Evolutionary conservation across 2,113 vertebrate genomes (phyloP), one percentile per base, ranked within the genome.

Genomic region (Nerophis ophidion): DNA sequence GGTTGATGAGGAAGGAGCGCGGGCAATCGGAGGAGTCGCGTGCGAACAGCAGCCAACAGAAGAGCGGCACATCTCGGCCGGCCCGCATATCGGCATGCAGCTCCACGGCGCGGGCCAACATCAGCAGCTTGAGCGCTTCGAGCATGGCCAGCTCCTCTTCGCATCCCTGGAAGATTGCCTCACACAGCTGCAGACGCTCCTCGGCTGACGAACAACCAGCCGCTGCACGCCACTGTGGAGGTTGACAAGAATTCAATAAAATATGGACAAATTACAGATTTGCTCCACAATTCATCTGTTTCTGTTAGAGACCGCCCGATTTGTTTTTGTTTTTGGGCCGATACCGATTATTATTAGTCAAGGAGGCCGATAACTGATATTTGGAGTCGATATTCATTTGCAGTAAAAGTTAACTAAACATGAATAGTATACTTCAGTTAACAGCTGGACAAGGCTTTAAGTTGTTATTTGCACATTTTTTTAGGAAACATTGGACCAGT

Each of bases 1-100:
- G 95, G 88, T 98, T 99, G 61, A 74, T 85, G 78, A 99, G 91
- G 81, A 99, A 89, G 78, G 92, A 91, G 35, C 77, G 86, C 1
- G 96, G 97, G 74, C 92, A 91, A 67, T 75, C 88, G 0, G 95
- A 99, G 0, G 94, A 93, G 83, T 99, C 96, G 40, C 96, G 91
- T 4, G 96, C 96, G 54, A 98, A 99, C 55, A 99, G 86, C 36
- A 99, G 89, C 92, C 93, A 95, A 17, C 94, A 95, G 87, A 99
- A 99, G 53, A 98, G 84, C 0, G 97, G 97, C 4, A 98, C 93
- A 15, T 95, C 95, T 14, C 71, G 88, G 8, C 90, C 92, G 8
- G 70, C 87, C 74, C 89, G 89, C 84, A 91, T 93, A 26, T 86
- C 74, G 0, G 88, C 61, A 64, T 97, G 92, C 13, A 99, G 90